Conservation (phyloP, 2,888 invertebrate genomes). For the Copidosoma aretas region DNA sequence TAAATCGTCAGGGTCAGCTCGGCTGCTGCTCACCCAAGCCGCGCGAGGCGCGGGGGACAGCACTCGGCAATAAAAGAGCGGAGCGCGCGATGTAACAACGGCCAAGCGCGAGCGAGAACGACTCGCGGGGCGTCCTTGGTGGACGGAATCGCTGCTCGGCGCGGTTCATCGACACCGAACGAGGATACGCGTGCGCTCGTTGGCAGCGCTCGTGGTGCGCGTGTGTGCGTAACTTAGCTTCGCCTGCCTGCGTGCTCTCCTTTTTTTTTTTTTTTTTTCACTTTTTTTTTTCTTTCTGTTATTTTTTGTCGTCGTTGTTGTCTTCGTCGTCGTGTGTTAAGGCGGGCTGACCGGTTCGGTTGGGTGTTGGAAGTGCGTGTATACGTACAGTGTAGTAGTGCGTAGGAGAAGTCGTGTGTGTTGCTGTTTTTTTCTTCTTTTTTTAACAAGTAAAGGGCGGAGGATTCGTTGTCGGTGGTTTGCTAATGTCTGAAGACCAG, state of each 20-base stretch:
- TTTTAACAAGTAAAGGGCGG: no score
- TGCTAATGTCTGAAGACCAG: no score
- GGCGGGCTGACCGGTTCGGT: no score
- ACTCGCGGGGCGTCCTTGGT: constrained; percentile 56
- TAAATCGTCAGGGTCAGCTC: constrained; percentile 34
- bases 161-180: constrained; percentile 59
- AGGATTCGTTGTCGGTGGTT: no score
- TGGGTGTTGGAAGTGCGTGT: no score
- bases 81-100: constrained; percentile 43
- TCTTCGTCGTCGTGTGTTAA: no score
- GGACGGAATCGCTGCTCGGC: constrained; percentile 53
- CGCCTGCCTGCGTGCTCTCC: neutral
- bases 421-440: no score
- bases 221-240: no score
- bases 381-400: no score
- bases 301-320: constrained; percentile 1
- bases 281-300: neutral
- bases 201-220: no score
- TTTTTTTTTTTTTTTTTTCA: neutral
- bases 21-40: constrained; percentile 27
- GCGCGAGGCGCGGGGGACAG: neutral
- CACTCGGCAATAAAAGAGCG: constrained; percentile 9
- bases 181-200: constrained; percentile 53
- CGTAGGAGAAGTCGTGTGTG: no score
- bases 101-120: constrained; percentile 39